Percentiles rank a stretch among this genome's conserved stretches.
Evolutionary conservation across 2,888 invertebrate species (phyloP).

Genomic region (Eretmocerus hayati): DNA sequence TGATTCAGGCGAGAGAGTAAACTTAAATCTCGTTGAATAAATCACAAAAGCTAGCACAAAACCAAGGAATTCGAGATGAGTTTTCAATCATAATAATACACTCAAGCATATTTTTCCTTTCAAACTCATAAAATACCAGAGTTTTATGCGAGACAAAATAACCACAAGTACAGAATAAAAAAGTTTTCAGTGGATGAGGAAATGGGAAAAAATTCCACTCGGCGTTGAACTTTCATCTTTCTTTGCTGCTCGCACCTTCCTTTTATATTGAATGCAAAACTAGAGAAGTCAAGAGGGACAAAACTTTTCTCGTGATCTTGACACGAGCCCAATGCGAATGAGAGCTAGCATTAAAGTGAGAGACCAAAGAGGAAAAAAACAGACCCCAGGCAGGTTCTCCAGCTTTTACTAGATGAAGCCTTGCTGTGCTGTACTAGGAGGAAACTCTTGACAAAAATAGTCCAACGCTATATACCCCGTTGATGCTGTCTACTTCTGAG

Average conservation of each 20-base stretch:
- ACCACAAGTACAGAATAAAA: no score
- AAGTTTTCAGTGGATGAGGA: no score
- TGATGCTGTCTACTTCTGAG: conserved; percentile 1
- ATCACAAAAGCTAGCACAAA: no score
- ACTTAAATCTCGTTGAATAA: no score
- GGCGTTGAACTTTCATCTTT: no score
- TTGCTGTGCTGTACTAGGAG: conserved; percentile 2
- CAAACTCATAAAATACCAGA: no score
- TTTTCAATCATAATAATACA: no score
- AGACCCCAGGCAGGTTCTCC: background rate
- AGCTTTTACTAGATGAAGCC: conserved; percentile 21
- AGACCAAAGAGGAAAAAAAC: background rate
- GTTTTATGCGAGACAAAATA: no score
- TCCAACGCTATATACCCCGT: conserved; percentile 11
- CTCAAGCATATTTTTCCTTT: no score
- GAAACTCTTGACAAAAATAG: conserved; percentile 28
- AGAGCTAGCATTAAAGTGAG: background rate
- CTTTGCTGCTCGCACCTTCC: background rate
- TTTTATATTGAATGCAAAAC: background rate
- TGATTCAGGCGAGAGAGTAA: no score
- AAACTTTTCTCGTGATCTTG: conserved; percentile 7
- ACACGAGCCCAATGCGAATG: background rate
- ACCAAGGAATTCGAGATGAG: no score
- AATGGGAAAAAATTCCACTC: no score
- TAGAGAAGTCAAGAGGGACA: background rate